Evolutionary conservation across 2,797 vertebrate species (phyloP), one percentile per base, ranked within the genome.

Genomic region (Sphenopsis melanotis): DNA sequence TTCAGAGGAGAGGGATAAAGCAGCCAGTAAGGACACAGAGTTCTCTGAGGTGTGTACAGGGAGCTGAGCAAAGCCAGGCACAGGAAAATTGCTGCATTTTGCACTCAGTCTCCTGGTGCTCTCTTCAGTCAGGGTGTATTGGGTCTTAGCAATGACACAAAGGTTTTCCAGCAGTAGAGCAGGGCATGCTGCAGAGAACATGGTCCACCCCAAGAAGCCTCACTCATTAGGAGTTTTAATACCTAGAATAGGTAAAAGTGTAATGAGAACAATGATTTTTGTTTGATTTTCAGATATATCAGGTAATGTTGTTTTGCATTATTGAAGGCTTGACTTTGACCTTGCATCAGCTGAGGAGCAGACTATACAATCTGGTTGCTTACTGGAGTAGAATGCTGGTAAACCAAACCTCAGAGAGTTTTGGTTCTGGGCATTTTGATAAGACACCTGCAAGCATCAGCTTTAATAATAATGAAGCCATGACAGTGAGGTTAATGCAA

Each of bases 341-440:
- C 47, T 59, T 66, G 63, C 18, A 32, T 79, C 70, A 63, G 3
- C 18, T 65, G 39, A 59, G 70, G 57, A 86, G 37, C 47, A 86
- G 76, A 42, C 39, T 83, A 4, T 30, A 52, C 76, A 57, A 42
- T 47, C 24, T 46, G 64, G 50, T 55, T 79, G 21, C 37, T 90
- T 65, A n/a, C 70, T 87, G 76, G 66, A 37, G n/a, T 66, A 75
- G 80, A 79, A 88, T 74, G 64, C 59, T 79, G 74, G 59, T 50
- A 84, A 90, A 87, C 70, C 76, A 89, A 76, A 79, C 71, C 72
- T 63, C 80, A 76, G 63, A 30, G 0, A 2, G 37, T 61, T 87
- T 91, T 84, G 49, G 55, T 60, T 79, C 55, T 82, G 85, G 44
- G 59, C 29, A 66, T 88, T 94, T 84, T 84, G 70, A 53, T 89